Evolutionary conservation across 2,113 vertebrate genomes (phyloP).

Genomic region (Chaetodon auriga): DNA sequence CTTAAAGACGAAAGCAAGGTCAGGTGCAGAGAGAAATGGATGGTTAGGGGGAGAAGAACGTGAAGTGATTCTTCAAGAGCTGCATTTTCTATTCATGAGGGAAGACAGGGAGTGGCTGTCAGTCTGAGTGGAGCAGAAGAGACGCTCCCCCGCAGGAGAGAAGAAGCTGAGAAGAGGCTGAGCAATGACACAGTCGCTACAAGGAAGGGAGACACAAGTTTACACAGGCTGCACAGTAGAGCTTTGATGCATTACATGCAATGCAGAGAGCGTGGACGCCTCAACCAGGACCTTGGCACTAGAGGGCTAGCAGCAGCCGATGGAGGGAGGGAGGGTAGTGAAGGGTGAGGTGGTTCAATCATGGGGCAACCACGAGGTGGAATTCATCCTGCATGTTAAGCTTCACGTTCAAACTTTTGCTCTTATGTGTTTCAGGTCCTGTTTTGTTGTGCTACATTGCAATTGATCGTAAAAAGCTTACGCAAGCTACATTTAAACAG

Average conservation of each 20-base stretch:
- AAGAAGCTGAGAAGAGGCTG: conserved; percentile 42
- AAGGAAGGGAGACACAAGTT: conserved; percentile 3
- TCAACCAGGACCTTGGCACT: conserved; percentile 11
- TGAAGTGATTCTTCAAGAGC: conserved; percentile 57
- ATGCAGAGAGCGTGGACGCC: neutral
- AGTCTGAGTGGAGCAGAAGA: conserved; percentile 29
- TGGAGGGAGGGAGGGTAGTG: neutral
- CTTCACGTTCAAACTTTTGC: too few relatives aligned
- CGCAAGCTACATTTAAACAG: conserved; percentile 2
- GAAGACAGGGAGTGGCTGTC: conserved; percentile 37
- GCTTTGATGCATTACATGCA: conserved; percentile 30
- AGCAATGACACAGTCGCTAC: conserved; percentile 39
- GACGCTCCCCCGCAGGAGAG: conserved; percentile 13
- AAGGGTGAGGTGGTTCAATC: too few relatives aligned
- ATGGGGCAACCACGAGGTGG: too few relatives aligned
- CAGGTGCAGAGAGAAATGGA: conserved; percentile 37
- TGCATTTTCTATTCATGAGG: conserved; percentile 48
- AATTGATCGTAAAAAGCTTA: neutral
- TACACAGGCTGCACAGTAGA: conserved; percentile 9
- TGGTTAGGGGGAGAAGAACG: conserved; percentile 7
- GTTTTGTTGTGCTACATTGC: neutral
- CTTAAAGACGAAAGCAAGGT: conserved; percentile 55
- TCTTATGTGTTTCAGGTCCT: too few relatives aligned
- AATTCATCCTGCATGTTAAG: too few relatives aligned
- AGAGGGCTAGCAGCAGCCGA: neutral